Evolutionary conservation across 2,113 vertebrate genomes (phyloP).

Genomic region (Pycnonotus jocosus): DNA sequence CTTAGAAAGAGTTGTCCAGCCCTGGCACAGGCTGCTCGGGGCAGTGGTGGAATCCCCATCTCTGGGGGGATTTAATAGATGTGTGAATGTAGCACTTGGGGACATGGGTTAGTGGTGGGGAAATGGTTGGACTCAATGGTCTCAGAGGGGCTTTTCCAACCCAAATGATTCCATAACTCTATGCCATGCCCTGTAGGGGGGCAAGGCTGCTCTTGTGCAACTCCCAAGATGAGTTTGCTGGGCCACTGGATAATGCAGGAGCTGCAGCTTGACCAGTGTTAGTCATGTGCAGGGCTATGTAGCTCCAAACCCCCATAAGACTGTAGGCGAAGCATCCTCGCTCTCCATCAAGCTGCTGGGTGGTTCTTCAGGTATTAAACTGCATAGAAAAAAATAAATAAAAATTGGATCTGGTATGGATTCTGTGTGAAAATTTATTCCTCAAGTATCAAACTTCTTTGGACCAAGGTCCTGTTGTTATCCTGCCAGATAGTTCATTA

Average conservation of each 20-base stretch:
- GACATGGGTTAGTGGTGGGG: not conserved
- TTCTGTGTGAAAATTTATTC: not conserved
- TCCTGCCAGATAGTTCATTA: not conserved
- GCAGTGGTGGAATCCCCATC: not conserved
- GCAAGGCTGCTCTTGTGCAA: not conserved
- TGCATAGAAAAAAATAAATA: not conserved
- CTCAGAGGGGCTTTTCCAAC: not conserved
- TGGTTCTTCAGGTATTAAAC: not conserved
- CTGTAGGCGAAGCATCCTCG: not conserved
- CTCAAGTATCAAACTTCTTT: not conserved
- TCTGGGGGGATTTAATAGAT: not conserved
- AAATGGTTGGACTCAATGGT: not conserved
- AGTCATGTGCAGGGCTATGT: not conserved
- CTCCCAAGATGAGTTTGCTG: not conserved
- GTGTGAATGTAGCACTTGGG: not conserved
- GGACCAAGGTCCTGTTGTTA: not conserved
- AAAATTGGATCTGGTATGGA: not conserved
- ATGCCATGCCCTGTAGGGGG: fast-evolving
- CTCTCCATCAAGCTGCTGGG: not conserved
- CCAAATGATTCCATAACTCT: not conserved
- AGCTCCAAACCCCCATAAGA: not conserved
- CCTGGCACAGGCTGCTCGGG: not conserved
- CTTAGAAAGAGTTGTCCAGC: not conserved
- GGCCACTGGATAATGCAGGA: not conserved
- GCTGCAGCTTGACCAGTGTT: not conserved